Evolutionary conservation across 2,888 invertebrate genomes (phyloP), one percentile per base, ranked within the genome.

Genomic region (Tenthredo scrophulariae): DNA sequence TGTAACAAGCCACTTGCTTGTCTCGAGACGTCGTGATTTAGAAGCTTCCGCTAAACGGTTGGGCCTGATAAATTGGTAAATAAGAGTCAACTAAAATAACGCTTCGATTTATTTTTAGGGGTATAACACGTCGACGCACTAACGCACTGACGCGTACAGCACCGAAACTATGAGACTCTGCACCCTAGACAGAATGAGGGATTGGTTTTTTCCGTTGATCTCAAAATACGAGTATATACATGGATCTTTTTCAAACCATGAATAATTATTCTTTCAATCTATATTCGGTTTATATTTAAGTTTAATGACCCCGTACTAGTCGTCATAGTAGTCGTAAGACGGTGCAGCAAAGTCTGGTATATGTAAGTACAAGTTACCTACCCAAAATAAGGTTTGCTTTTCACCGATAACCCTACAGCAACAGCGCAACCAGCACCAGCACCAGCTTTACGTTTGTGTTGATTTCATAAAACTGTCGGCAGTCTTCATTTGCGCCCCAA

Each of bases 391-490:
- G 65, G 72, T 83, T 85, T 67, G 85, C 84, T 86, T 88, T 86
- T 86, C 87, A 88, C 88, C 79, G 87, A 87, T 80, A 46, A 75
- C 43, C 43, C 43, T 5, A 26, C 46, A 85, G 85, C 86, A 85
- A 84, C 79, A 77, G 43, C 43, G 15, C 13, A 46, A 46, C 43
- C 43, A 46, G 43, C 13, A 46, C 84, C 82, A 77, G 67, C 72
- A n/a, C n/a, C n/a, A 74, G 85, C 84, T 85, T 84, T 18, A 67
- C 43, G 85, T 83, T 82, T 85, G 85, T 83, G 88, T 70, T 87
- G 86, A 87, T 88, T 88, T 88, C 89, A 89, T 89, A 90, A 89
- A 89, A 86, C 89, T 89, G 90, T 89, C 89, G 86, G 88, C 90
- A 87, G 79, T 33, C 67, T 80, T 85, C 85, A 29, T 85, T 85